phyloP scores from a whole-genome alignment of 37 sponge, comb jelly and placozoan species.

The Eunapius fragilis region DNA sequence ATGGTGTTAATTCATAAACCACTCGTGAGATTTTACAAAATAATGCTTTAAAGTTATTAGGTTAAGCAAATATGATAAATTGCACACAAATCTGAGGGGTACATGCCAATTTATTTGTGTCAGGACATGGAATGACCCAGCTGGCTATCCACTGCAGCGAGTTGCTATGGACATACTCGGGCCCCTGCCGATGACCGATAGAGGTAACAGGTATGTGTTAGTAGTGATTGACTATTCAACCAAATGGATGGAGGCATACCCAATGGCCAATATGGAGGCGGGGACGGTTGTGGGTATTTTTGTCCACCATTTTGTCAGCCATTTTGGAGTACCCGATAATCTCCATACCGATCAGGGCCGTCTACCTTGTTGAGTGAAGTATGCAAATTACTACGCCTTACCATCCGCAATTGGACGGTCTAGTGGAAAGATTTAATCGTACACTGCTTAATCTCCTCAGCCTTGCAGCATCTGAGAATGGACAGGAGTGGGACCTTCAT shows the following conservation, averaged over 20 bases:
- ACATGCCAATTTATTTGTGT: too few relatives aligned
- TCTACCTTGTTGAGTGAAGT: neutral
- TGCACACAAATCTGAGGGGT: too few relatives aligned
- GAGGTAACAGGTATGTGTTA: neutral
- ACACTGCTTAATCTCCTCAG: slow-evolving; percentile 4
- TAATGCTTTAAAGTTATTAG: too few relatives aligned
- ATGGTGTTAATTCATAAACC: too few relatives aligned
- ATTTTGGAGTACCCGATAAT: neutral
- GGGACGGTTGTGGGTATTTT: neutral
- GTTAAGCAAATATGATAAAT: too few relatives aligned
- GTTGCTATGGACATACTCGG: slow-evolving; percentile 2
- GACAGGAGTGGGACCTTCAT: neutral
- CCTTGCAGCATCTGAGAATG: neutral
- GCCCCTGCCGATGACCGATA: neutral
- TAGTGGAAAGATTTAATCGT: slow-evolving; percentile 7
- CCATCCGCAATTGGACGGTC: neutral
- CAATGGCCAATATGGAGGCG: slow-evolving; percentile 12
- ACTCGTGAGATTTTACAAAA: too few relatives aligned
- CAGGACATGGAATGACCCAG: too few relatives aligned
- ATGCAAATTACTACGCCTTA: neutral
- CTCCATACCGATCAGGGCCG: neutral
- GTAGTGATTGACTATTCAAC: neutral
- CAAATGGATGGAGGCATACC: neutral
- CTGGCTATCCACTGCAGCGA: too few relatives aligned
- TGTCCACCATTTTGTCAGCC: neutral